Percentiles rank a stretch among this genome's conserved stretches.
Conservation (phyloP, 2,113 vertebrate species). For the Gymnogyps californianus region DNA sequence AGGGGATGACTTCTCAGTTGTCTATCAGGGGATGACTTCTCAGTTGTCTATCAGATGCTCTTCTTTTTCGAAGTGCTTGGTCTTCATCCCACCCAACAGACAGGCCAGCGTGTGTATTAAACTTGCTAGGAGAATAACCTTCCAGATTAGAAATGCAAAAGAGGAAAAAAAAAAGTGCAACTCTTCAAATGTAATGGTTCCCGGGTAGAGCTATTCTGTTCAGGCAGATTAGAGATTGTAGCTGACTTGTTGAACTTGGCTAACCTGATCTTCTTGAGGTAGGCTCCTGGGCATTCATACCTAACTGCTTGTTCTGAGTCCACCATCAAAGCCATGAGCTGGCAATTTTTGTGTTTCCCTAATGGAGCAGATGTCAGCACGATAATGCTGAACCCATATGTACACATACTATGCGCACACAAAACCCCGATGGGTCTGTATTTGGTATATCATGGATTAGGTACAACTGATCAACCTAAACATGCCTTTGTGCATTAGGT, state of each 20-base stretch:
- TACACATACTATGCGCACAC: not conserved
- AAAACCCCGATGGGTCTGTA: not conserved
- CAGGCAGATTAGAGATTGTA: not conserved
- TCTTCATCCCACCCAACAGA: not conserved
- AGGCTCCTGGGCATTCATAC: not conserved
- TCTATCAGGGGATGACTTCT: too few species aligned
- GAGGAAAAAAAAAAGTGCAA: rapidly evolving
- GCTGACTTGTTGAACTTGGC: not conserved
- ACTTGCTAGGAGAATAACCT: not conserved
- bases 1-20: not conserved
- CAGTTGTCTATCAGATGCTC: not conserved
- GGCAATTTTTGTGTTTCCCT: not conserved
- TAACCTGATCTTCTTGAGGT: not conserved
- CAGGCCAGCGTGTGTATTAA: not conserved
- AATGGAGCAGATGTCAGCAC: not conserved
- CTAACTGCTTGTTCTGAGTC: not conserved
- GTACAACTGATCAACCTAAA: not conserved
- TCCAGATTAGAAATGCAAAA: not conserved
- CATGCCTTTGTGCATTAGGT: not conserved
- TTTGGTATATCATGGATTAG: not conserved
- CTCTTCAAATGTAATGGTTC: not conserved
- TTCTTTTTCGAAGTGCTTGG: not conserved
- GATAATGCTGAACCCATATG: not conserved
- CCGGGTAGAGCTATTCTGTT: not conserved
- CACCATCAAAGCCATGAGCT: not conserved